Evolutionary conservation across 2,113 vertebrate species (phyloP).

Genomic region (Oxygymnocypris stewartii): DNA sequence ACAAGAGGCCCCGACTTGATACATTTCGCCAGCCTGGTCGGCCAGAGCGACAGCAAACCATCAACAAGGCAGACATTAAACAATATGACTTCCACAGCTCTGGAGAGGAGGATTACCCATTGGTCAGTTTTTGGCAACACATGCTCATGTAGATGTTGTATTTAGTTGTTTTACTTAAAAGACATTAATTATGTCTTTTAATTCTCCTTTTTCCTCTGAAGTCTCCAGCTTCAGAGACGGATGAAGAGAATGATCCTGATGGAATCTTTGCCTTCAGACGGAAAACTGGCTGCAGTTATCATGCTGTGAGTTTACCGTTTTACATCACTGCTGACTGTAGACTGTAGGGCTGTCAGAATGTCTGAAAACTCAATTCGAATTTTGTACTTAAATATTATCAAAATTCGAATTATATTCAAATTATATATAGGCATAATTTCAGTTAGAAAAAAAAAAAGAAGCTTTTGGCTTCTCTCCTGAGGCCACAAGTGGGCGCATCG

Average conservation of each 20-base stretch:
- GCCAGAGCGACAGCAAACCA: conserved; percentile 75
- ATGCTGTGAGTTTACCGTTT: conserved; percentile 78
- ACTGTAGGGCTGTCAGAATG: neutral
- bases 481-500: no score
- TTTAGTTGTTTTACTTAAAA: neutral
- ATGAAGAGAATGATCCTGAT: conserved; percentile 90
- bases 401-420: no score
- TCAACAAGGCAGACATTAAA: conserved; percentile 88
- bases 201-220: conserved; percentile 57
- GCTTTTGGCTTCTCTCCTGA: no score
- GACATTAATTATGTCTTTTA: neutral
- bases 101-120: conserved; percentile 87
- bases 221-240: conserved; percentile 84
- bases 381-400: no score
- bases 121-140: conserved; percentile 70
- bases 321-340: neutral
- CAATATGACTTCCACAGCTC: conserved; percentile 97
- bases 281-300: conserved; percentile 89
- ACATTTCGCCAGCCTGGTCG: conserved; percentile 76
- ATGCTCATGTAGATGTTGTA: neutral
- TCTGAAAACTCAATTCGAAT: no score
- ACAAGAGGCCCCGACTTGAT: conserved; percentile 83
- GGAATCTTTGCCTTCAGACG: conserved; percentile 89
- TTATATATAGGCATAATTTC: no score
- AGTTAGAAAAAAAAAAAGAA: no score